Conservation (phyloP, 2,113 vertebrate genomes). For the Apodemus sylvaticus region DNA sequence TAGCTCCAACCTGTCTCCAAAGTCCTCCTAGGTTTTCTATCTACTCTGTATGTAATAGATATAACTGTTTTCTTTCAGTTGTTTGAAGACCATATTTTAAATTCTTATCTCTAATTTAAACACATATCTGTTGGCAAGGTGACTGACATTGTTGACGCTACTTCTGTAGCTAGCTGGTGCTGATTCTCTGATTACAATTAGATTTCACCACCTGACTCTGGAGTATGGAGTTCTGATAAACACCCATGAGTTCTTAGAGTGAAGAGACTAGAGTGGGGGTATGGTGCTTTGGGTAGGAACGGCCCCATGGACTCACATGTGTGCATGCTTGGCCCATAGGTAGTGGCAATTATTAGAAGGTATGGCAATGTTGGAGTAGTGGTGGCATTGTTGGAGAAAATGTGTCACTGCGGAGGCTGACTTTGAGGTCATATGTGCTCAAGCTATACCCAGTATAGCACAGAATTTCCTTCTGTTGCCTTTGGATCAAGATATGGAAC, state of each 20-base stretch:
- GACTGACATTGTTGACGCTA: neutral
- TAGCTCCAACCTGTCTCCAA: neutral
- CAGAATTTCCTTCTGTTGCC: neutral
- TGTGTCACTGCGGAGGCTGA: neutral
- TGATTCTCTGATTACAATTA: neutral
- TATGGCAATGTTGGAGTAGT: no score
- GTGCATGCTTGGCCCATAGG: neutral
- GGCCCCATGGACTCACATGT: neutral
- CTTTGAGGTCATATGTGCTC: neutral
- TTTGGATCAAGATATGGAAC: neutral
- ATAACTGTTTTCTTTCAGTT: neutral
- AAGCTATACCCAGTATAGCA: neutral
- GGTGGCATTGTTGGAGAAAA: neutral
- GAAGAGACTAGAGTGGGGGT: neutral
- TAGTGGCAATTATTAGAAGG: neutral
- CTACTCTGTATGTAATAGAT: neutral
- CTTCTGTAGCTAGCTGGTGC: neutral
- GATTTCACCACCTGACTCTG: neutral
- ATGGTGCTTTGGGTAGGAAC: neutral
- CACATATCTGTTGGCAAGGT: neutral
- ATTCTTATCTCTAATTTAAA: neutral
- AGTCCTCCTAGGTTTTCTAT: neutral
- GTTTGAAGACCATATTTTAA: neutral
- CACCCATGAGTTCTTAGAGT: neutral
- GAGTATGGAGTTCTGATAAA: neutral